Conservation (phyloP, 2,888 invertebrate genomes). For the Osmoderma eremita region DNA sequence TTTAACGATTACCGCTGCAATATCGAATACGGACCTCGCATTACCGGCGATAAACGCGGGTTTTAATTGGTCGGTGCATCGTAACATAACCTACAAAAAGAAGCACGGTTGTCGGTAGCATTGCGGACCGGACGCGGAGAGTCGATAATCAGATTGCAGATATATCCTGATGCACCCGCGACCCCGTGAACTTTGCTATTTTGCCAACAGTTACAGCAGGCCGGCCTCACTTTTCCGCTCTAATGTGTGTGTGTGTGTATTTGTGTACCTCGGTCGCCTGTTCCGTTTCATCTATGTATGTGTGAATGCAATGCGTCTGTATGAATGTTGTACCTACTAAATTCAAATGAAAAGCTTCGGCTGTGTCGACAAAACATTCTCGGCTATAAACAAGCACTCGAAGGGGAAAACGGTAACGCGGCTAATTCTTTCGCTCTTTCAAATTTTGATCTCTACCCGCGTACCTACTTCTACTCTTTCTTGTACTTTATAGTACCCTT, state of each 20-base stretch:
- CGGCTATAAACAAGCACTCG: constrained; percentile 13
- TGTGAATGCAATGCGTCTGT: background rate
- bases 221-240: constrained; percentile 40
- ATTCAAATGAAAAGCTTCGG: constrained; percentile 15
- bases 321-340: constrained; percentile 1
- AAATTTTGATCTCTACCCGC: no score
- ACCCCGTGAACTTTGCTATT: constrained; percentile 51
- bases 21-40: background rate
- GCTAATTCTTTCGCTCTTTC: background rate
- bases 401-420: background rate
- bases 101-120: constrained; percentile 38
- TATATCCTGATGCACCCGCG: constrained; percentile 47
- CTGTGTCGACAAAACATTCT: constrained; percentile 18
- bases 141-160: constrained; percentile 48
- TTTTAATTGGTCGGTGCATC: constrained; percentile 37
- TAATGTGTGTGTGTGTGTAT: constrained; percentile 26
- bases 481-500: no score
- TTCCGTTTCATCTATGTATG: constrained; percentile 20
- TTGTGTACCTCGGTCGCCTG: constrained; percentile 9
- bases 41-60: constrained; percentile 15
- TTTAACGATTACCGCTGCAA: constrained; percentile 12
- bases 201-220: constrained; percentile 34
- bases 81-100: constrained; percentile 36
- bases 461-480: no score
- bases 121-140: constrained; percentile 38